A percentile compares a stretch with the other conserved stretches of the same genome.
phyloP scores from a whole-genome alignment of 2,797 vertebrate genomes.

The Aythya fuligula region DNA sequence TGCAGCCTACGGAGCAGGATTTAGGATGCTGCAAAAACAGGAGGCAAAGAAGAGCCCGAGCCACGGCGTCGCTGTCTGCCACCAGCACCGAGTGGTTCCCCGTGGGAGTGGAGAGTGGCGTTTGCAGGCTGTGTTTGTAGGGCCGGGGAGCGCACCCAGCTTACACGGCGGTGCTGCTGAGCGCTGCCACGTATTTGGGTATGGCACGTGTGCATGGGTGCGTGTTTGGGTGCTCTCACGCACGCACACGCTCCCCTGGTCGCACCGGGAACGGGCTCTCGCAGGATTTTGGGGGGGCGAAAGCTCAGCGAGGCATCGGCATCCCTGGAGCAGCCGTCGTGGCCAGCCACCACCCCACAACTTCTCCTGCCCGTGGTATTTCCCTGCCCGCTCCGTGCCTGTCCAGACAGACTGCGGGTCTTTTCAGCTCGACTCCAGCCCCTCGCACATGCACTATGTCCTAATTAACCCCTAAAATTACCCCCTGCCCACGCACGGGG shows the following conservation, averaged over 20 bases:
- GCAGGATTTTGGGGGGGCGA: neutral
- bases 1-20: neutral
- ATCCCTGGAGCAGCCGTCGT: neutral
- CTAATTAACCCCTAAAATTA: neutral
- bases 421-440: neutral
- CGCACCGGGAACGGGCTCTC: neutral
- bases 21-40: neutral
- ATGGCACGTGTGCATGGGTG: conserved; percentile 17
- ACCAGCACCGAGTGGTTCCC: neutral
- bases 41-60: neutral
- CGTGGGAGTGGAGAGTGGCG: neutral
- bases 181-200: neutral
- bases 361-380: neutral
- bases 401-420: accelerated
- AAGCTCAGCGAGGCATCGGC: accelerated
- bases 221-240: conserved; percentile 16
- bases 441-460: neutral
- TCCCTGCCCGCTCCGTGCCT: neutral
- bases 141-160: neutral
- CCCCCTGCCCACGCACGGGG: neutral
- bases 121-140: neutral
- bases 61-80: accelerated
- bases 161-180: neutral
- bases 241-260: neutral
- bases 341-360: neutral